Evolutionary conservation across 2,888 invertebrate species (phyloP), one percentile per base, ranked within the genome.

Genomic region (Drosophila melanosoma): DNA sequence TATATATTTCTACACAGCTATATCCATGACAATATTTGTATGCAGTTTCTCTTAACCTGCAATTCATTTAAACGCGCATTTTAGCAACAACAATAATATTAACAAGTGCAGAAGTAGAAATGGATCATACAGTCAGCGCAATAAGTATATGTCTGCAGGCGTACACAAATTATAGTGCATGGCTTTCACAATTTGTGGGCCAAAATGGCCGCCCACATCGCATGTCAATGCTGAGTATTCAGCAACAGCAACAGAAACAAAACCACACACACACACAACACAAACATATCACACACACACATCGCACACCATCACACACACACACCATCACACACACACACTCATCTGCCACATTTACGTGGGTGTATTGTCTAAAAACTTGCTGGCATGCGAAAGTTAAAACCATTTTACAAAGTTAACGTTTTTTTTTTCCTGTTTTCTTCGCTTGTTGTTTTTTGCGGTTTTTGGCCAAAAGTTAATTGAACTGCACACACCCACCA

Each of bases 141-240:
- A 69, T 82, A 82, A 82, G 83, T 85, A 74, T 73, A 86, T 64
- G 81, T 86, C 83, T 86, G 65, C 63, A n/a, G 56, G 76, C 66
- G 59, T 83, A 66, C 32, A 71, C 76, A 82, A 82, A 82, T 82
- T 82, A 86, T 52, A 82, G 83, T 71, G 81, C 66, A 65, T 67
- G 77, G 58, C 57, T 65, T 64, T 71, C 65, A 67, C 66, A 76
- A 61, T 67, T 53, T 79, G 65, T 70, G 60, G 59, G 79, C 80
- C 62, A 70, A 53, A 54, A 15, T 53, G 36, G 56, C 49, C 76
- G 69, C 62, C 83, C 67, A 69, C 83, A 75, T 88, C 63, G 85
- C 85, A 86, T 86, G 85, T 89, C 83, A 86, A 86, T 88, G 81
- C 42, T 69, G 75, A 88, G 76, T 83, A 74, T 81, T 58, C 80